A percentile compares a stretch with the other conserved stretches of the same genome.
Evolutionary conservation across 2,113 vertebrate species (phyloP).

Genomic region (Psammodynastes pulverulentus): DNA sequence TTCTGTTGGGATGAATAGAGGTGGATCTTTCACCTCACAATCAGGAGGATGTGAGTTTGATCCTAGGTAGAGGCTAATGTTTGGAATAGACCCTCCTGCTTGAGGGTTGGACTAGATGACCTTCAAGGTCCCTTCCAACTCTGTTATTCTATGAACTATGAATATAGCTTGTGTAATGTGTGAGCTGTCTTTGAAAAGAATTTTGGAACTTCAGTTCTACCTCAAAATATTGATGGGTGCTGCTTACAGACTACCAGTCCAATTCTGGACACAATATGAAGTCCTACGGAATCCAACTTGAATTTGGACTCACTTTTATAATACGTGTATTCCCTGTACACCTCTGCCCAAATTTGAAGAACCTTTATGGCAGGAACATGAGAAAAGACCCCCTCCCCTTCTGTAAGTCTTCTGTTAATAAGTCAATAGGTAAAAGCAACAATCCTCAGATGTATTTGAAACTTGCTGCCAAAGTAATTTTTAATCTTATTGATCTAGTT

Average conservation of each 20-base stretch:
- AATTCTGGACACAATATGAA: background rate
- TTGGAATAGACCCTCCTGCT: too few relatives aligned
- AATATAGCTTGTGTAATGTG: background rate
- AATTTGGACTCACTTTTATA: background rate
- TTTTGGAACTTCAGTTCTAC: background rate
- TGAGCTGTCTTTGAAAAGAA: background rate
- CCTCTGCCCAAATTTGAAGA: background rate
- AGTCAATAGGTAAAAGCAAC: background rate
- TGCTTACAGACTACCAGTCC: background rate
- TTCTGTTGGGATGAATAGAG: background rate
- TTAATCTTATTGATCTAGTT: background rate
- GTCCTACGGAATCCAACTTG: background rate
- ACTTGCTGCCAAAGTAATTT: background rate
- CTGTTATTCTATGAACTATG: too few relatives aligned
- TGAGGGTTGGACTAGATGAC: too few relatives aligned
- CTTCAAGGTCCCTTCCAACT: too few relatives aligned
- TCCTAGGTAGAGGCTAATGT: too few relatives aligned
- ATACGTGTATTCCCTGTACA: background rate
- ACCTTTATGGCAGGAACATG: background rate
- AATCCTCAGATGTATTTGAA: background rate
- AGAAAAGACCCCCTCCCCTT: background rate
- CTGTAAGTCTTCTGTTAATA: background rate
- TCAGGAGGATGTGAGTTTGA: too few relatives aligned
- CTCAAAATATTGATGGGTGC: background rate
- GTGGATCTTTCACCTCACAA: too few relatives aligned